These are phyloP conservation scores for Liolophura sinensis DNA, from an alignment of 1,140 invertebrate genomes.

Conservation along the genomic window DNA sequence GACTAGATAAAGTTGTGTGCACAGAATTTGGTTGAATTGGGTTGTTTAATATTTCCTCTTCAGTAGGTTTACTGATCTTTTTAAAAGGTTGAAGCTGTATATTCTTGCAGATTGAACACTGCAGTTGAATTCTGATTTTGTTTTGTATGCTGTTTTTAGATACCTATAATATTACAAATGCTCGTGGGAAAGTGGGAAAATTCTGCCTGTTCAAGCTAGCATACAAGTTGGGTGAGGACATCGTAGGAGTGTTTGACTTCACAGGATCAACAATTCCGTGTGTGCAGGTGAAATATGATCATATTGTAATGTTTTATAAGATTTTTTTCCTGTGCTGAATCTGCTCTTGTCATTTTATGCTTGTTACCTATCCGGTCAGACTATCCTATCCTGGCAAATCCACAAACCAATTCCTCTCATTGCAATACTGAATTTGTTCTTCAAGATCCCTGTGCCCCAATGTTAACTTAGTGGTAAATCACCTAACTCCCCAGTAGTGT, in stretches of 20 bases:
- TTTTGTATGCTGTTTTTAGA: constrained; percentile 63
- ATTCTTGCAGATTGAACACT: too few relatives aligned
- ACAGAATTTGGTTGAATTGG: too few relatives aligned
- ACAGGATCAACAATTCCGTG: constrained; percentile 87
- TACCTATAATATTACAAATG: constrained; percentile 94
- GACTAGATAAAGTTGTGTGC: too few relatives aligned
- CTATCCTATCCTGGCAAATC: constrained; percentile 3
- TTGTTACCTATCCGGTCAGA: constrained; percentile 32
- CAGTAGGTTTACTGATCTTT: too few relatives aligned
- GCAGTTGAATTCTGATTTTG: too few relatives aligned
- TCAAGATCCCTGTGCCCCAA: too few relatives aligned
- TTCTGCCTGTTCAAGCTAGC: constrained; percentile 94
- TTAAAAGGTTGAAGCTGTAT: too few relatives aligned
- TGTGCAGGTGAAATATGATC: constrained; percentile 72
- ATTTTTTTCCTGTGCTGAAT: not conserved
- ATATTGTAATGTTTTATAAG: constrained; percentile 1
- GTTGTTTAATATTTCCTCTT: too few relatives aligned
- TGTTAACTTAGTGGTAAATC: too few relatives aligned
- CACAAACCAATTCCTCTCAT: too few relatives aligned
- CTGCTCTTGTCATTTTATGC: not conserved
- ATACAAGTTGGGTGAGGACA: constrained; percentile 95
- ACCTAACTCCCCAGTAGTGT: too few relatives aligned
- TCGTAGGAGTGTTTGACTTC: constrained; percentile 95
- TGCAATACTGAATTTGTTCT: too few relatives aligned
- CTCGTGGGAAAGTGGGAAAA: constrained; percentile 85